Conservation (phyloP, 2,888 invertebrate genomes). For the Oxycera nigricornis region DNA sequence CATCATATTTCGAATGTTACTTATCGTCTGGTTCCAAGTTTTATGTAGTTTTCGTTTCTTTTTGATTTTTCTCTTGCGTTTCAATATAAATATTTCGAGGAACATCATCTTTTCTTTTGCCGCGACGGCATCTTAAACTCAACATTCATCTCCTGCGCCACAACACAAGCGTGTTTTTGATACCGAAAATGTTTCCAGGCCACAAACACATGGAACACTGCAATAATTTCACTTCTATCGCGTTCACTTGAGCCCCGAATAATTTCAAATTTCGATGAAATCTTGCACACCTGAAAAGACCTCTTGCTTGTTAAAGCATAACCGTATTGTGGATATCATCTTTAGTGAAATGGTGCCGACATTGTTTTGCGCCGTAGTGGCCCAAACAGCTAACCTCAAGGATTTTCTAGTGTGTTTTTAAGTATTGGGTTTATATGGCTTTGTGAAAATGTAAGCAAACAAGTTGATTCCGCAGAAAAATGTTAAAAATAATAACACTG, state of each 20-base stretch:
- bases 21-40: background rate
- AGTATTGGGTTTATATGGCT: too few relatives aligned
- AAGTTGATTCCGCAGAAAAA: background rate
- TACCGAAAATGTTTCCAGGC: background rate
- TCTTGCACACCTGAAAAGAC: too few relatives aligned
- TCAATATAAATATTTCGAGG: constrained; percentile 35
- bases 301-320: too few relatives aligned
- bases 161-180: constrained; percentile 8
- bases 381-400: background rate
- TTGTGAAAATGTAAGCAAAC: background rate
- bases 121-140: constrained; percentile 50
- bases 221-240: constrained; percentile 17
- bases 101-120: constrained; percentile 59
- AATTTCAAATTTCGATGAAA: background rate
- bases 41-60: constrained; percentile 28
- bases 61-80: constrained; percentile 32
- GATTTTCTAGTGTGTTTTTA: background rate
- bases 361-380: background rate
- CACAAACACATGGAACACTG: constrained; percentile 37
- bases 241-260: background rate
- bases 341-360: background rate
- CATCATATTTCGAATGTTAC: background rate
- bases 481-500: background rate
- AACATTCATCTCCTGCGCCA: constrained; percentile 43
- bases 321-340: too few relatives aligned